A percentile compares a stretch with the other conserved stretches of the same genome.
Evolutionary conservation across 2,113 vertebrate genomes (phyloP).

Genomic region (Ophiodon elongatus): DNA sequence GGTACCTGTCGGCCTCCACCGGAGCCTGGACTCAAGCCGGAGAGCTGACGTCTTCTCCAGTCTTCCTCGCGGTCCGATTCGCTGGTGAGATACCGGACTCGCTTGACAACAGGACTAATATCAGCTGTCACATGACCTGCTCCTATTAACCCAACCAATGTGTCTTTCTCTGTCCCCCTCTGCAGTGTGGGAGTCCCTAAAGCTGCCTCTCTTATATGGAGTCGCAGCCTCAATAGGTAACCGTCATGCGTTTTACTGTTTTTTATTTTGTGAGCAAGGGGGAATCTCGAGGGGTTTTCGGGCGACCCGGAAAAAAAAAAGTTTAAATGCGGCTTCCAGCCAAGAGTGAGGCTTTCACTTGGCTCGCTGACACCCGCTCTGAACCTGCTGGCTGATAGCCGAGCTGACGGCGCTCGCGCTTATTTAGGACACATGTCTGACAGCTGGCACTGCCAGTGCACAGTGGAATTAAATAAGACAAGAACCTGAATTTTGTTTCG

Average conservation of each 20-base stretch:
- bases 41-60: conserved; percentile 85
- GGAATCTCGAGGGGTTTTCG: no score
- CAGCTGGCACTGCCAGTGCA: neutral
- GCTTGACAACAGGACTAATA: neutral
- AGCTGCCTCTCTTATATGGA: conserved; percentile 93
- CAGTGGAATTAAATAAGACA: conserved; percentile 13
- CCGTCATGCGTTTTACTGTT: neutral
- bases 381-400: neutral
- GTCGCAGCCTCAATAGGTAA: conserved; percentile 85
- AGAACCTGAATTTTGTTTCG: neutral
- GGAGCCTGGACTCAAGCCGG: conserved; percentile 89
- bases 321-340: neutral
- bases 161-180: conserved; percentile 3
- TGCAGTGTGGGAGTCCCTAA: conserved; percentile 94
- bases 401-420: neutral
- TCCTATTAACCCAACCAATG: neutral
- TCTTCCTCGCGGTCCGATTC: conserved; percentile 92
- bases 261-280: no score
- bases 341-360: neutral
- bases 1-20: conserved; percentile 86
- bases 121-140: neutral
- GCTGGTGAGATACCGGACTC: conserved; percentile 85
- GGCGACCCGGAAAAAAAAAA: no score
- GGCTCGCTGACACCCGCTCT: neutral
- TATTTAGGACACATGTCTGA: conserved; percentile 34